Evolutionary conservation across 2,113 vertebrate genomes (phyloP).

Genomic region (Lagenorhynchus albirostris): DNA sequence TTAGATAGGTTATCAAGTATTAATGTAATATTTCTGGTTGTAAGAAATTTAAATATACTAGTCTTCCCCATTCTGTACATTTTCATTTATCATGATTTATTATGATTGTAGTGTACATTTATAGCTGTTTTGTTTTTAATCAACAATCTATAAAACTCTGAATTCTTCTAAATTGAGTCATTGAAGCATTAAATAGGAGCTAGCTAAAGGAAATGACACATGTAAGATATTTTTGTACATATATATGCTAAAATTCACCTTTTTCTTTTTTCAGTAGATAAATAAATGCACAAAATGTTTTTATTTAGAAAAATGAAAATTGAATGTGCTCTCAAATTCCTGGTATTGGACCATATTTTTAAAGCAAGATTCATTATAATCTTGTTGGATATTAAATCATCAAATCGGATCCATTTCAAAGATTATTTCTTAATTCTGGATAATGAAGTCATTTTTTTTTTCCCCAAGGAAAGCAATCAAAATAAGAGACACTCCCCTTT

Average conservation of each 20-base stretch:
- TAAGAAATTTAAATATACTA: constrained; percentile 1
- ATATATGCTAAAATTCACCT: background rate
- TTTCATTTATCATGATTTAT: background rate
- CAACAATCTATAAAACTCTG: background rate
- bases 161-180: background rate
- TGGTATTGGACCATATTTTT: background rate
- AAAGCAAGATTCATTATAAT: background rate
- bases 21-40: background rate
- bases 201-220: background rate
- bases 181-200: background rate
- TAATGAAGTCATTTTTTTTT: background rate
- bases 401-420: background rate
- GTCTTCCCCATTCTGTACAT: background rate
- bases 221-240: background rate
- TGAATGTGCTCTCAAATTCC: background rate
- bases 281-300: background rate
- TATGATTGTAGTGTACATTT: background rate
- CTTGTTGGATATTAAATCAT: background rate
- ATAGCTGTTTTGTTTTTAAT: background rate
- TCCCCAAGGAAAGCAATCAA: background rate
- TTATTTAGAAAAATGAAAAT: background rate
- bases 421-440: background rate
- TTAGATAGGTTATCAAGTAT: background rate
- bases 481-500: background rate
- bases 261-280: background rate